These are phyloP conservation scores for Cotesia glomerata DNA, from an alignment of 1,140 invertebrate genomes.

Conservation along the genomic window DNA sequence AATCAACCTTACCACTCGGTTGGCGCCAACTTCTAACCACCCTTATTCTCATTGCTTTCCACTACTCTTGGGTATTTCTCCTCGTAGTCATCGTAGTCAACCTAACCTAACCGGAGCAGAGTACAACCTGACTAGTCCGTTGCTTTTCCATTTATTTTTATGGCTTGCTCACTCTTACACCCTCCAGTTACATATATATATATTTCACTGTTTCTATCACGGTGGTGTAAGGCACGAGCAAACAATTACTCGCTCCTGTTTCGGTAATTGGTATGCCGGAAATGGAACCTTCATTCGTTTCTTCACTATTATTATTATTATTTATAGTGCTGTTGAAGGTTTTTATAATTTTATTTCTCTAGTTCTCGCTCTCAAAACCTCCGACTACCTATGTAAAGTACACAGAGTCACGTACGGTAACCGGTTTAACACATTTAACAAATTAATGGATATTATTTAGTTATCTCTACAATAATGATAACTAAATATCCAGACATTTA, in stretches of 20 bases:
- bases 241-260: conserved; percentile 50
- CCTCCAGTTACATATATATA: too few relatives aligned
- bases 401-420: too few relatives aligned
- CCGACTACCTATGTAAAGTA: too few relatives aligned
- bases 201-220: neutral
- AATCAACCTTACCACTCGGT: conserved; percentile 51
- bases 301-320: conserved; percentile 36
- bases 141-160: neutral
- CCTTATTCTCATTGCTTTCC: conserved; percentile 16
- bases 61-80: conserved; percentile 35
- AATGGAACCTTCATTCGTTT: conserved; percentile 51
- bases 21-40: conserved; percentile 42
- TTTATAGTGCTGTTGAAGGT: neutral
- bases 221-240: conserved; percentile 46
- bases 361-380: too few relatives aligned
- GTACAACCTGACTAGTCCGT: conserved; percentile 2
- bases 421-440: too few relatives aligned
- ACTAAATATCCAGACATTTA: too few relatives aligned
- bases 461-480: too few relatives aligned
- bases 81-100: conserved; percentile 25
- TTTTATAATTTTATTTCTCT: neutral
- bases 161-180: too few relatives aligned
- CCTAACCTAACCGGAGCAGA: conserved; percentile 5
- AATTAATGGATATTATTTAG: too few relatives aligned
- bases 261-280: conserved; percentile 52